phyloP scores from a whole-genome alignment of 2,113 vertebrate genomes.

The Menidia beryllina region DNA sequence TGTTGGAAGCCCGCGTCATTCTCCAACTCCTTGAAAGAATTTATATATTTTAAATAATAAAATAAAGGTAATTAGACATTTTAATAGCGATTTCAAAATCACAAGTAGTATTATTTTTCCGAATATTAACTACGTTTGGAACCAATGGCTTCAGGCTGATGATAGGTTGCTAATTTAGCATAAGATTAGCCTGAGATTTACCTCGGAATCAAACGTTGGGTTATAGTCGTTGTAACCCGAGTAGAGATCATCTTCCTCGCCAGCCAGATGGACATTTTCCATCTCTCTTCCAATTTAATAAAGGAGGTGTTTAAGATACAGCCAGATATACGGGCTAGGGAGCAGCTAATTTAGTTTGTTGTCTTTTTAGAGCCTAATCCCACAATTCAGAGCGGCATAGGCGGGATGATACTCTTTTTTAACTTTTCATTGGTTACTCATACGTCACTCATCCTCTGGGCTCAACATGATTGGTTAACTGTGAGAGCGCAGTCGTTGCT shows the following conservation, averaged over 20 bases:
- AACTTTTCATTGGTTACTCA: constrained; percentile 48
- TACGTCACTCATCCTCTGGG: constrained; percentile 9
- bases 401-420: background rate
- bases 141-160: background rate
- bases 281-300: constrained; percentile 71
- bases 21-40: constrained; percentile 88
- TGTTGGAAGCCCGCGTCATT: constrained; percentile 94
- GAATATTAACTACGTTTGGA: background rate
- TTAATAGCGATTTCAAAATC: no score
- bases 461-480: constrained; percentile 47
- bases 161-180: background rate
- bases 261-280: constrained; percentile 90
- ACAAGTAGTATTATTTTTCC: background rate
- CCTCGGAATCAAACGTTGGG: constrained; percentile 93
- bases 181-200: constrained; percentile 58
- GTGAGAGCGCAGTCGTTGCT: constrained; percentile 66
- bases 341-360: constrained; percentile 45
- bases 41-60: background rate
- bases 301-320: background rate
- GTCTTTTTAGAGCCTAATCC: constrained; percentile 38
- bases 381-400: constrained; percentile 55
- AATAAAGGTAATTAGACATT: background rate
- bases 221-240: constrained; percentile 98
- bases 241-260: constrained; percentile 93
- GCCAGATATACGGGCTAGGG: rapidly evolving